A percentile compares a stretch with the other conserved stretches of the same genome.
These are phyloP conservation scores for Cotesia glomerata DNA, from an alignment of 1,140 invertebrate genomes.

Conservation along the genomic window DNA sequence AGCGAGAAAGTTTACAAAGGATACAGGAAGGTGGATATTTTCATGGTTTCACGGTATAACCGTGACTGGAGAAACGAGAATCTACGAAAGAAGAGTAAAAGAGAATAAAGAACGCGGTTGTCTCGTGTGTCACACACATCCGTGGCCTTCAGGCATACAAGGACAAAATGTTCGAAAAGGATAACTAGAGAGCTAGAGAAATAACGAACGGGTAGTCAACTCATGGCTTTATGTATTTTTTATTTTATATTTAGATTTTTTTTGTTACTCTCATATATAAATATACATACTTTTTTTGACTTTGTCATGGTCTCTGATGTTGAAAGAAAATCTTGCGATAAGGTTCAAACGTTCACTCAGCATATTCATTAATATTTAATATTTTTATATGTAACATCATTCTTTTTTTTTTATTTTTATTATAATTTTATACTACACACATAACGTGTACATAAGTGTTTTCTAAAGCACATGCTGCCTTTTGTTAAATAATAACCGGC, in stretches of 20 bases:
- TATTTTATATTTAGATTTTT: too few species aligned
- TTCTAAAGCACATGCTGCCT: neutral
- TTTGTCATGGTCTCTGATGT: too few species aligned
- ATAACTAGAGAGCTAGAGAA: neutral
- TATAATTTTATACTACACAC: slow-evolving; percentile 1
- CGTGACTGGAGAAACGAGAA: neutral
- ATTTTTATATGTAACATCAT: neutral
- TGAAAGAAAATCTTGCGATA: too few species aligned
- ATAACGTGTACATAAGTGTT: neutral
- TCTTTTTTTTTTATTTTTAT: neutral
- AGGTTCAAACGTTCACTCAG: neutral
- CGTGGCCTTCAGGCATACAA: neutral
- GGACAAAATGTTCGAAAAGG: neutral
- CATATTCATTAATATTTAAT: neutral
- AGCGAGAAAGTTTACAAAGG: too few species aligned
- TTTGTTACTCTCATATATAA: too few species aligned
- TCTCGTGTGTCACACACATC: slow-evolving; percentile 10
- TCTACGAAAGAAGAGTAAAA: neutral
- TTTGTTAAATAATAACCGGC: slow-evolving; percentile 27
- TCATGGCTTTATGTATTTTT: too few species aligned
- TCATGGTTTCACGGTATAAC: neutral
- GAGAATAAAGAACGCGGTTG: neutral
- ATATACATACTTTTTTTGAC: too few species aligned
- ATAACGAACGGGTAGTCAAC: neutral
- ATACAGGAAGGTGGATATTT: neutral